Percentiles rank a stretch among this genome's conserved stretches.
These are phyloP conservation scores for Propithecus coquereli DNA, from an alignment of 2,113 vertebrate genomes.

Conservation along the genomic window DNA sequence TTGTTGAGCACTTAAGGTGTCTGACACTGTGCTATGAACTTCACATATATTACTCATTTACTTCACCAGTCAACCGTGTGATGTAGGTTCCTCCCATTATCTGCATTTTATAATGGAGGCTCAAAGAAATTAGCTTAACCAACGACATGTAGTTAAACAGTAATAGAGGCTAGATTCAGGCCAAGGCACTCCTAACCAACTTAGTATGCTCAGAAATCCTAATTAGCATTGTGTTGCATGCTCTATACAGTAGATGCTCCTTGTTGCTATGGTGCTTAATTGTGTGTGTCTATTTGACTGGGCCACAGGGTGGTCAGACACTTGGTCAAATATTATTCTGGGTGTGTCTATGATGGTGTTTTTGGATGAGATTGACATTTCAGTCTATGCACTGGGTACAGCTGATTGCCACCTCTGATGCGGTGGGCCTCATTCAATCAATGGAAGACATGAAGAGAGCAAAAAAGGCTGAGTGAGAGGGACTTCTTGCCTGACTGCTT, in stretches of 20 bases:
- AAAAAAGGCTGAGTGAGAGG: not conserved
- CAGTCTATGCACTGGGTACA: not conserved
- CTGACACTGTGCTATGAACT: not conserved
- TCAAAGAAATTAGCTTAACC: not conserved
- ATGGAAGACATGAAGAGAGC: not conserved
- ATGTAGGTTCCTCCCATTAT: not conserved
- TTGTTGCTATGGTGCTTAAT: not conserved
- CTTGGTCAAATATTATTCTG: not conserved
- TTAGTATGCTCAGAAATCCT: not conserved
- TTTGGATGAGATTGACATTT: not conserved
- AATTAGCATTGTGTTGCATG: fast-evolving
- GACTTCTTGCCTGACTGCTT: not conserved
- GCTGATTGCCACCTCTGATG: not conserved
- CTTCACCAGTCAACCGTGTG: not conserved
- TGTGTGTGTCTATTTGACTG: not conserved
- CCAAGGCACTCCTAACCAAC: not conserved
- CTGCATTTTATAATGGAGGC: not conserved
- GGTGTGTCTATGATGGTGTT: not conserved
- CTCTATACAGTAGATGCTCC: not conserved
- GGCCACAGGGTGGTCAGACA: too few species aligned
- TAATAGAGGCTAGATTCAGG: not conserved
- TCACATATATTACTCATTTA: not conserved
- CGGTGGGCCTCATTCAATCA: not conserved
- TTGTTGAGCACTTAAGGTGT: not conserved
- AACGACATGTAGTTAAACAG: not conserved